A percentile compares a stretch with the other conserved stretches of the same genome.
These are phyloP conservation scores for Zosterops borbonicus DNA, from an alignment of 2,113 vertebrate genomes.

Conservation along the genomic window DNA sequence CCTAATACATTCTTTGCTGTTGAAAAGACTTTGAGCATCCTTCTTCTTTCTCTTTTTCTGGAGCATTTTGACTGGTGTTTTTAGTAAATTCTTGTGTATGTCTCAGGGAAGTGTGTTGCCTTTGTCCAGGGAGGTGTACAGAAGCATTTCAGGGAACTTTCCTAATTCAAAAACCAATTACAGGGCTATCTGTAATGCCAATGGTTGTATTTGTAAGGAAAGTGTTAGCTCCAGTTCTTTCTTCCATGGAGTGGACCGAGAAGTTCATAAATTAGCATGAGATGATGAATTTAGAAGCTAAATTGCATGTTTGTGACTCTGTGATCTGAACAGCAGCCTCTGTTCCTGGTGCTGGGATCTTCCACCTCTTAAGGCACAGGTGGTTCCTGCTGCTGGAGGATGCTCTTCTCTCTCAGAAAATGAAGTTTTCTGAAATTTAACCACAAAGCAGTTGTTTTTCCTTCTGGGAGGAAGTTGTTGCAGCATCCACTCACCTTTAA, in stretches of 20 bases:
- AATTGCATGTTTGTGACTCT: neutral
- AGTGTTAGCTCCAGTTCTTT: neutral
- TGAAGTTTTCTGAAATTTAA: neutral
- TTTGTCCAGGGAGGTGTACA: neutral
- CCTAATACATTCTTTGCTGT: neutral
- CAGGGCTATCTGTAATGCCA: neutral
- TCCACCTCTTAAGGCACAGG: neutral
- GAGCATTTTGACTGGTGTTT: neutral
- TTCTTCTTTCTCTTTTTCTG: neutral
- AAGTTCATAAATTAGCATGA: neutral
- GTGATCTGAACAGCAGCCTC: accelerated
- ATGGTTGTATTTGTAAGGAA: neutral
- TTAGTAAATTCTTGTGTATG: neutral
- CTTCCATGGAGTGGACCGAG: neutral
- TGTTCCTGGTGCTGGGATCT: neutral
- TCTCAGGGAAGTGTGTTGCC: neutral
- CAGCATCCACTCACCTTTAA: neutral
- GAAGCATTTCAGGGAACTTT: neutral
- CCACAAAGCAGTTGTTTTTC: neutral
- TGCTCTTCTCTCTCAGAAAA: neutral
- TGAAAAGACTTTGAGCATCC: neutral
- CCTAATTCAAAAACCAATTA: accelerated
- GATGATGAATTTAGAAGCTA: neutral
- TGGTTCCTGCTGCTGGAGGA: neutral
- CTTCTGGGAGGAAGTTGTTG: neutral